Percentiles rank a stretch among this genome's conserved stretches.
phyloP scores from a whole-genome alignment of 1,140 invertebrate species.

The Cylas formicarius region DNA sequence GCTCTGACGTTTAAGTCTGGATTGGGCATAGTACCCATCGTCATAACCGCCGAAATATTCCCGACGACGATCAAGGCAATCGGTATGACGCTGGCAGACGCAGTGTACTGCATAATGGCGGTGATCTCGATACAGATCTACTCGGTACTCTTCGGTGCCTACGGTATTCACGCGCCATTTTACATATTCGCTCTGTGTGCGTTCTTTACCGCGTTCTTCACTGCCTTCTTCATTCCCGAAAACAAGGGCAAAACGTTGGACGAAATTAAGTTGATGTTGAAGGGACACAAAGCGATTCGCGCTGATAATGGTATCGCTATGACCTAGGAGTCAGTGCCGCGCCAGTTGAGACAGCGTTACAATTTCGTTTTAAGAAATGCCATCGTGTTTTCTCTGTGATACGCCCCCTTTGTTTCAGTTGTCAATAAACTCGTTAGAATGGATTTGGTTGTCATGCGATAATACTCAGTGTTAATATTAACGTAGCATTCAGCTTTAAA shows the following conservation, averaged over 20 bases:
- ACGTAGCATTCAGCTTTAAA: too few relatives aligned
- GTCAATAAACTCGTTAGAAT: too few relatives aligned
- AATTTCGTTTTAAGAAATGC: too few relatives aligned
- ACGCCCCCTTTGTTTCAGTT: too few relatives aligned
- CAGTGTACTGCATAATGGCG: slow-evolving; percentile 38
- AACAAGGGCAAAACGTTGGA: slow-evolving; percentile 29
- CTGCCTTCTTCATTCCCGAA: slow-evolving; percentile 26
- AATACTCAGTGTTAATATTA: too few relatives aligned
- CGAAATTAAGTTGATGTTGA: slow-evolving; percentile 28
- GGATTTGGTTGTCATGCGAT: too few relatives aligned
- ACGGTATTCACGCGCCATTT: slow-evolving; percentile 52
- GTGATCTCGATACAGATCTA: slow-evolving; percentile 66
- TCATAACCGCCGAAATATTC: slow-evolving; percentile 61
- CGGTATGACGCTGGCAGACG: slow-evolving; percentile 34
- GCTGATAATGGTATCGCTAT: too few relatives aligned
- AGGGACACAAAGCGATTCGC: slow-evolving; percentile 16
- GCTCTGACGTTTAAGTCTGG: slow-evolving; percentile 29
- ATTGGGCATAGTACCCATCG: slow-evolving; percentile 55
- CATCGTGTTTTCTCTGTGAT: too few relatives aligned
- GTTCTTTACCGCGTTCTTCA: slow-evolving; percentile 51
- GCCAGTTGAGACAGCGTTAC: too few relatives aligned
- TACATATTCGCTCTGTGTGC: slow-evolving; percentile 59
- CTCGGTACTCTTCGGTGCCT: slow-evolving; percentile 40
- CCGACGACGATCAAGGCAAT: slow-evolving; percentile 52
- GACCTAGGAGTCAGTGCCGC: too few relatives aligned